Evolutionary conservation across 2,113 vertebrate genomes (phyloP), one percentile per base, ranked within the genome.

Genomic region (Seriola aureovittata): DNA sequence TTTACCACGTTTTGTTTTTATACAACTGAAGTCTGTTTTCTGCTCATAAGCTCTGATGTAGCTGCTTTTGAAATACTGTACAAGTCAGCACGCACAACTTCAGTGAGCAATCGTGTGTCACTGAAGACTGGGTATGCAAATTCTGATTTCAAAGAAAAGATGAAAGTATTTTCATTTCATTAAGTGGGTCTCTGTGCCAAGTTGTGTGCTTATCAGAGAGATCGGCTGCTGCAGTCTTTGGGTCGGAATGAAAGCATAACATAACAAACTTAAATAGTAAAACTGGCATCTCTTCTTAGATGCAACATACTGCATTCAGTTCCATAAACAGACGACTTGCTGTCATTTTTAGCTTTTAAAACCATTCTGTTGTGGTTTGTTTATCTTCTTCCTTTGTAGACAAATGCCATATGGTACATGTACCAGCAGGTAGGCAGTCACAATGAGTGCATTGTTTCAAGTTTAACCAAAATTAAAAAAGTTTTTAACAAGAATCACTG

Each of bases 51-150:
- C 2, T 46, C 40, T 42, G 40, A 4, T 48, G 34, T 6, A 32
- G 48, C 3, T 34, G 3, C 17, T 10, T 11, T 58, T 11, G 6
- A 29, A 32, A 65, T 3, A 19, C 9, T 11, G 5, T 4, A 16
- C 44, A 67, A 62, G 81, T 54, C 44, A 21, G 36, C 69, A 68
- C 55, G 3, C 23, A 36, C 8, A 54, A 46, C 9, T 36, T 60
- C 6, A 5, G 3, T 68, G 55, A 62, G 54, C 23, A 68, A 60
- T 5, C 12, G 4, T 12, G 25, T 5, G 60, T 44, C 9, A 42
- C 6, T 8, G 0, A 13, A 59, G 9, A 12, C 50, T 0, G 13
- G 9, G 29, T 6, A 71, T 59, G 34, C 60, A 62, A 29, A 25
- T 84, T 36, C 3, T 5, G 19, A 25, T 4, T 52, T 8, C n/a